Base-by-base conservation (phyloP, 2,888 invertebrate genomes). In the Agonopterix heracliana region DNA sequence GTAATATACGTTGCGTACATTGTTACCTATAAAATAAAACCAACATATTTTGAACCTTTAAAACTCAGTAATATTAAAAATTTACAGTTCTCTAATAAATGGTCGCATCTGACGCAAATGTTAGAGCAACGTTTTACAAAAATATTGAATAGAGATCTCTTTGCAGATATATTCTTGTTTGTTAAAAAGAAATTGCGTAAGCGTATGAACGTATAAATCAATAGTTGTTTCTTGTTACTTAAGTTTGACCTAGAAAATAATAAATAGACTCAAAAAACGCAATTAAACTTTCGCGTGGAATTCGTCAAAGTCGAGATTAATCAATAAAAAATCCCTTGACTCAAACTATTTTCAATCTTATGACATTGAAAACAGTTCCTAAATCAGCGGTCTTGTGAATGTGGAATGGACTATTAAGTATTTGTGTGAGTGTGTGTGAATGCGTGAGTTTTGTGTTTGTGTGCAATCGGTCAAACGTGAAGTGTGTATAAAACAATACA, bases 391-490 rank as follows among this genome's bases (percentile, higher is more conserved):
- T 5, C 26, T 26, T 26, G 5, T 26, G 5, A 26, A 5, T 26
- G 5, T 26, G 26, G 26, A 26, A 26, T 26, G 5, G 26, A 26
- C 26, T 26, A 1, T 26, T 26, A 38, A 38, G 38, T 38, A n/a
- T 38, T 9, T 38, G 2, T 38, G 7, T n/a, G 7, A 26, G 13
- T 9, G 13, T 41, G 43, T 43, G 26, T 43, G 43, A n/a, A 48
- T 45, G 46, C 46, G 44, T 67, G 60, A 64, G 68, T 68, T 63
- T 68, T 66, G 67, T 61, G 26, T 64, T 60, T 56, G 78, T 77
- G 76, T 76, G 81, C 83, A 78, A 81, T 81, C 79, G 81, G 74
- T 76, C 77, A 77, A 68, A 80, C 86, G 87, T 88, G 86, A 75
- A 60, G 54, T 52, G 80, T 60, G 59, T 84, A 63, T 68, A 74